Evolutionary conservation across 53 echinoderm and acorn worm species (phyloP), one percentile per base, ranked within the genome.

Genomic region (Paelopatides confundens): DNA sequence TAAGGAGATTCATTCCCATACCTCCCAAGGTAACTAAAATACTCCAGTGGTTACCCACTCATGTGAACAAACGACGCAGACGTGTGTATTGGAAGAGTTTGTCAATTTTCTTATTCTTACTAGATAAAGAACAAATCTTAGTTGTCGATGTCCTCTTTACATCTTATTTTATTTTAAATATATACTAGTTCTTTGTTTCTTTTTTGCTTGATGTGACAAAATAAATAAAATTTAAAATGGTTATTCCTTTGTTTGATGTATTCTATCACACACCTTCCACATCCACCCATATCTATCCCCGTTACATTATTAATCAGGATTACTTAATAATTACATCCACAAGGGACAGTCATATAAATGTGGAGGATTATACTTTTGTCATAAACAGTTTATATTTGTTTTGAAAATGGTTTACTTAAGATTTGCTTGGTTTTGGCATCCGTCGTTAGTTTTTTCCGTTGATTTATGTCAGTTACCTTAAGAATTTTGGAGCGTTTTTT

Each of bases 301-400:
- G 43, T 9, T 43, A 43, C 43, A 43, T 43, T 43, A 43, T 43
- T n/a, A n/a, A n/a, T 43, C 7, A 7, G 11, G 2, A 43, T 7
- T 43, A 11, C 7, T 1, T 53, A 53, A n/a, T 53, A 18, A 17
- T 54, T 18, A 54, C 88, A 91, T 14, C 88, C 88, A n/a, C n/a
- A n/a, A 0, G 91, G 86, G 23, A 91, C 62, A 0, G 94, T 91
- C 21, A 31, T 58, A 37, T 63, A 91, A 28, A 88, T 49, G 3
- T 77, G 68, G 36, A 62, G 6, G 2, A 89, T 46, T 9, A 92
- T 88, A 15, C 88, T 37, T 36, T 92, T 95, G 65, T 87, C 86
- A 37, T 93, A 93, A 31, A 92, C 90, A 3, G 92, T 35, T 14
- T 87, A 29, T 35, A 92, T 87, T 24, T 92, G 90, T 74, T 94